These are phyloP conservation scores for Torymus auratus DNA, from an alignment of 2,888 invertebrate genomes.

Conservation along the genomic window DNA sequence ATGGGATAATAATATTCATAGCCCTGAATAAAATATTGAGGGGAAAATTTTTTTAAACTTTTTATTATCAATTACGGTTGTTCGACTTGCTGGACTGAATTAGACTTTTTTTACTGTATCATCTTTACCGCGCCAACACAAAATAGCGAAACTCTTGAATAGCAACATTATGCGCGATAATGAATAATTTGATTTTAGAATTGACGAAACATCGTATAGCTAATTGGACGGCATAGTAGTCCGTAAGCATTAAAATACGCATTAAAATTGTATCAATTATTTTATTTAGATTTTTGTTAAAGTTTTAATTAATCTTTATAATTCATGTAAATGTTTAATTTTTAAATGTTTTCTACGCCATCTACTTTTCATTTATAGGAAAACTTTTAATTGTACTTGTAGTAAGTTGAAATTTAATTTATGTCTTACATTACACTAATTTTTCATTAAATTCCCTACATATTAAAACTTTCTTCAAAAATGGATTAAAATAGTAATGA, in stretches of 20 bases:
- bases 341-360: neutral
- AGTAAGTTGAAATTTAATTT: conserved; percentile 7
- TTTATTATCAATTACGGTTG: conserved; percentile 17
- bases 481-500: neutral
- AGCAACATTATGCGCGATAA: neutral
- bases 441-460: too few relatives aligned
- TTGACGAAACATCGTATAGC: conserved; percentile 15
- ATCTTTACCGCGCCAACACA: too few relatives aligned
- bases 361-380: neutral
- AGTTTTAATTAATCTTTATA: too few relatives aligned
- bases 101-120: neutral
- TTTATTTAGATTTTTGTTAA: too few relatives aligned
- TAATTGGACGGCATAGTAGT: conserved; percentile 40
- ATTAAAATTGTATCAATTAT: neutral
- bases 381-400: neutral
- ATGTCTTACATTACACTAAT: too few relatives aligned
- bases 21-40: conserved; percentile 9
- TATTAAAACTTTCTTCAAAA: too few relatives aligned
- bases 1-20: neutral
- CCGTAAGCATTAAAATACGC: conserved; percentile 19
- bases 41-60: neutral
- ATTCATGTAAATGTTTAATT: neutral
- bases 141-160: conserved; percentile 15
- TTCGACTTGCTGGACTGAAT: conserved; percentile 30
- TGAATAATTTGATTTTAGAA: conserved; percentile 13